phyloP scores from a whole-genome alignment of 2,113 vertebrate genomes.

The Hoplias malabaricus region DNA sequence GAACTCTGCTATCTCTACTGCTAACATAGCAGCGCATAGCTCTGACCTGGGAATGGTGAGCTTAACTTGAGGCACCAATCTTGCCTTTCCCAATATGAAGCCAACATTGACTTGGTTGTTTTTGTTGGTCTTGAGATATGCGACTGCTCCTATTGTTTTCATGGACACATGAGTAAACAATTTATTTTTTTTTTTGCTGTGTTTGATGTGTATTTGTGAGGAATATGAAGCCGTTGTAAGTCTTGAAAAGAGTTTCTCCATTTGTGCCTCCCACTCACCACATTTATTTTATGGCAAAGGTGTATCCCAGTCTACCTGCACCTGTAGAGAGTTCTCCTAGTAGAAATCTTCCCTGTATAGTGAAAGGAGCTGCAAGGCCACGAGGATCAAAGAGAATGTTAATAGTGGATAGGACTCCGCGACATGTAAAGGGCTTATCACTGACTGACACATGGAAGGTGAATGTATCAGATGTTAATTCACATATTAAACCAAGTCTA shows the following conservation, averaged over 20 bases:
- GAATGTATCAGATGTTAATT: slow-evolving; percentile 30
- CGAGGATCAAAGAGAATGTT: slow-evolving; percentile 34
- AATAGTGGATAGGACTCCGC: slow-evolving; percentile 23
- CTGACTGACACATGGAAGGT: slow-evolving; percentile 12
- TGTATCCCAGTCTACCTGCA: background rate
- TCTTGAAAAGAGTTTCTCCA: slow-evolving; percentile 24
- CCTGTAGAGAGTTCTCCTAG: slow-evolving; percentile 28
- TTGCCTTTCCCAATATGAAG: slow-evolving; percentile 4
- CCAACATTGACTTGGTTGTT: background rate
- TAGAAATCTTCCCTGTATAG: slow-evolving; percentile 40
- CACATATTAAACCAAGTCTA: slow-evolving; percentile 20
- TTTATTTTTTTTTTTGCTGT: slow-evolving; percentile 7
- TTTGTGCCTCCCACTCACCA: background rate
- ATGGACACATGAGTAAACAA: slow-evolving; percentile 28
- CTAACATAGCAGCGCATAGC: slow-evolving; percentile 12
- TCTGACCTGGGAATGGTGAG: slow-evolving; percentile 11
- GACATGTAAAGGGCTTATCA: slow-evolving; percentile 23
- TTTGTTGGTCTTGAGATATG: background rate
- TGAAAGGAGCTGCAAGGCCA: slow-evolving; percentile 19
- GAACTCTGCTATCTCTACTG: slow-evolving; percentile 8
- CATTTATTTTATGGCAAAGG: slow-evolving; percentile 6
- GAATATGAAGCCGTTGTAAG: slow-evolving; percentile 14
- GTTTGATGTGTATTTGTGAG: background rate
- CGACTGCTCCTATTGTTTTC: slow-evolving; percentile 11
- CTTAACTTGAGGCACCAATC: slow-evolving; percentile 2